phyloP scores from a whole-genome alignment of 2,888 invertebrate genomes.

The Penaeus monodon region DNA sequence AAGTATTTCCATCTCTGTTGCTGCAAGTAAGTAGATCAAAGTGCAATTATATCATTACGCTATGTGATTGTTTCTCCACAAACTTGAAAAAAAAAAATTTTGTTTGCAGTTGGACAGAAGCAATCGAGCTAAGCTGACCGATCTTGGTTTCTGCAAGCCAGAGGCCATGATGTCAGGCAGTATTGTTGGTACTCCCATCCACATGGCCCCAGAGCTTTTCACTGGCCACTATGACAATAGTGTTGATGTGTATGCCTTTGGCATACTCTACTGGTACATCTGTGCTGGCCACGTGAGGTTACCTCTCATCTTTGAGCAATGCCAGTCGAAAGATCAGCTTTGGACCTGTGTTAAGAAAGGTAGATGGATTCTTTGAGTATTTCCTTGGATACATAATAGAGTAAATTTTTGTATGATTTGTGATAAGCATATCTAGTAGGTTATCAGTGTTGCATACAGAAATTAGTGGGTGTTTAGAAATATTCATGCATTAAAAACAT shows the following conservation, averaged over 20 bases:
- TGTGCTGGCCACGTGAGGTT: slow-evolving; percentile 85
- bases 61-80: neutral
- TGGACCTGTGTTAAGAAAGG: slow-evolving; percentile 88
- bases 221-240: slow-evolving; percentile 84
- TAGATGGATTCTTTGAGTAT: slow-evolving; percentile 68
- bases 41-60: too few species aligned
- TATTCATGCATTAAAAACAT: too few species aligned
- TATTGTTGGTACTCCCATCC: slow-evolving; percentile 88
- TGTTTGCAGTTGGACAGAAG: slow-evolving; percentile 76
- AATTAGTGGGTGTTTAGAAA: too few species aligned
- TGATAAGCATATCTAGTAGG: too few species aligned
- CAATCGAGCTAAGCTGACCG: slow-evolving; percentile 84
- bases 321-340: slow-evolving; percentile 86
- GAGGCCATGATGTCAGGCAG: slow-evolving; percentile 92
- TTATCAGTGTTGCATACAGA: too few species aligned
- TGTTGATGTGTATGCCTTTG: slow-evolving; percentile 91
- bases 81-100: neutral
- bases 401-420: neutral
- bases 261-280: slow-evolving; percentile 90
- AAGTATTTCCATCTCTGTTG: slow-evolving; percentile 66
- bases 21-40: too few species aligned
- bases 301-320: slow-evolving; percentile 84
- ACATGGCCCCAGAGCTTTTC: slow-evolving; percentile 91
- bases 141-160: slow-evolving; percentile 90
- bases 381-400: neutral